Conservation (phyloP, 2,797 vertebrate species). For the Crenuchus spilurus region DNA sequence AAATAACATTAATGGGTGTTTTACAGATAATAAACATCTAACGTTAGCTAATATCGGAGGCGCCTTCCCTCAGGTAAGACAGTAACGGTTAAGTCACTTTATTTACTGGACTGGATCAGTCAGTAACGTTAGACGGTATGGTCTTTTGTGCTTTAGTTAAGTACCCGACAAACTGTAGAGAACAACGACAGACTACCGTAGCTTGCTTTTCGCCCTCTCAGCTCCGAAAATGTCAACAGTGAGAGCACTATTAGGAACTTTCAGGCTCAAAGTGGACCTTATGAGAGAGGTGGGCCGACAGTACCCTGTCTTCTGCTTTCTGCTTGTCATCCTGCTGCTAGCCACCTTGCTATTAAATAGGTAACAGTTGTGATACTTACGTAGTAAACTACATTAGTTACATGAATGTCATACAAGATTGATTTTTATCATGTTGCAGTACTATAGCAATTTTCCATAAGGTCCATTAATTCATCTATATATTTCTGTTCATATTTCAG, state of each 20-base stretch:
- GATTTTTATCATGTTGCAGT: too few species aligned
- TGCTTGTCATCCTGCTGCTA: constrained; percentile 77
- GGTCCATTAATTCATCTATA: too few species aligned
- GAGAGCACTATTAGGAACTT: constrained; percentile 69
- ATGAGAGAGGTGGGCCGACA: constrained; percentile 87
- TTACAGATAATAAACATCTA: background rate
- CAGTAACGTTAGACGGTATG: too few species aligned
- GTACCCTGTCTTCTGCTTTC: constrained; percentile 89
- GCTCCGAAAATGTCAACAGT: constrained; percentile 62
- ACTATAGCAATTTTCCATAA: too few species aligned
- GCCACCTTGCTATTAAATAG: constrained; percentile 89
- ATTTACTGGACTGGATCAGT: too few species aligned
- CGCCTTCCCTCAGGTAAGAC: background rate
- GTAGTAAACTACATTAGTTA: background rate
- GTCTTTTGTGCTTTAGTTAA: background rate
- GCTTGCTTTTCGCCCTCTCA: background rate
- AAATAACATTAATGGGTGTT: background rate
- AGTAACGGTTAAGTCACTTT: background rate
- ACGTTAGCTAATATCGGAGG: background rate
- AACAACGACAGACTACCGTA: background rate
- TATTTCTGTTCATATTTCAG: constrained; percentile 59
- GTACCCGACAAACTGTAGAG: background rate
- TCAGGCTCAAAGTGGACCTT: constrained; percentile 76
- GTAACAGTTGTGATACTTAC: constrained; percentile 48
- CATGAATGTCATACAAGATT: too few species aligned